Evolutionary conservation across 2,797 vertebrate genomes (phyloP).

Genomic region (Acrossocheilus wenchowensis): DNA sequence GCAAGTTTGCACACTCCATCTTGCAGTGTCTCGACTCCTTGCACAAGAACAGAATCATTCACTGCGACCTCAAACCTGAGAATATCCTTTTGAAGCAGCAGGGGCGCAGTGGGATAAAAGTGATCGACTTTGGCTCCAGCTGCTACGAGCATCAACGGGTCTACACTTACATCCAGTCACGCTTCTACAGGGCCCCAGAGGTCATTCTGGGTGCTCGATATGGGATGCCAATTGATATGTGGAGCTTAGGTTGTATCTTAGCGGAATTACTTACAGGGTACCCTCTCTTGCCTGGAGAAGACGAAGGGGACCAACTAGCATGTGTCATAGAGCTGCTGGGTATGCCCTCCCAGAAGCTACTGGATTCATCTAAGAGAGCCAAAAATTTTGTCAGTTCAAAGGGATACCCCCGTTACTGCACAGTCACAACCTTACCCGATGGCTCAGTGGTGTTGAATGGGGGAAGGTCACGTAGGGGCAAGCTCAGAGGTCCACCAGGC

Average conservation of each 20-base stretch:
- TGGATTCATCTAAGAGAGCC: constrained; percentile 93
- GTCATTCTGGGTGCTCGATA: constrained; percentile 97
- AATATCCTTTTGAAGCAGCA: constrained; percentile 98
- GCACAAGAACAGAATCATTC: constrained; percentile 98
- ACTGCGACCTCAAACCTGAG: constrained; percentile 99
- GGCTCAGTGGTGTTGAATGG: constrained; percentile 89
- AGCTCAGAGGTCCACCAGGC: constrained; percentile 89
- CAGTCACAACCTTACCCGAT: constrained; percentile 90
- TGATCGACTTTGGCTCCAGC: constrained; percentile 98
- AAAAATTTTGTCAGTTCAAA: constrained; percentile 99
- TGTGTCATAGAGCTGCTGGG: constrained; percentile 97
- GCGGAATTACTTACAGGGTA: constrained; percentile 96
- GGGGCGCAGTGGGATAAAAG: constrained; percentile 98
- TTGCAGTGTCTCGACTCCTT: constrained; percentile 96
- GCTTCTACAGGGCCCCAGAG: constrained; percentile 97
- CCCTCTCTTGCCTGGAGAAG: constrained; percentile 95
- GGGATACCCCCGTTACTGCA: constrained; percentile 97
- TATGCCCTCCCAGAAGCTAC: constrained; percentile 93
- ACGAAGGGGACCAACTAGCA: constrained; percentile 97
- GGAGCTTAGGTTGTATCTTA: constrained; percentile 98
- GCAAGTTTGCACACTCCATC: constrained; percentile 98
- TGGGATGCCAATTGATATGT: constrained; percentile 99
- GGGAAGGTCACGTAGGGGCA: constrained; percentile 93
- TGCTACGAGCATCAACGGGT: constrained; percentile 98
- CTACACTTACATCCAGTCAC: constrained; percentile 98